A percentile compares a stretch with the other conserved stretches of the same genome.
These are phyloP conservation scores for Apotomis capreana DNA, from an alignment of 2,888 invertebrate species.

Conservation along the genomic window DNA sequence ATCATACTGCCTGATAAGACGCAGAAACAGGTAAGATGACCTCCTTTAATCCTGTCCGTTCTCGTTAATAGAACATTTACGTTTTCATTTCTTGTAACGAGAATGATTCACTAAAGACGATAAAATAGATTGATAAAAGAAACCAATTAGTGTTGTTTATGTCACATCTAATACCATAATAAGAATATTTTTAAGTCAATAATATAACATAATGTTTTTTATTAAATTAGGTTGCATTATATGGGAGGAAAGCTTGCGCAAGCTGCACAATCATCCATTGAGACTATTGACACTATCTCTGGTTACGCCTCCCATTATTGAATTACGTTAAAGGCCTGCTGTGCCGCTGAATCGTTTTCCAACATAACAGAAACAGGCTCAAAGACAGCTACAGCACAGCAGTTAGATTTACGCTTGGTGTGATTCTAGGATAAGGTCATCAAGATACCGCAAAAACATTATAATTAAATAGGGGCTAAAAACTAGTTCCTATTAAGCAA, in stretches of 20 bases:
- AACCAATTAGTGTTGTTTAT: too few relatives aligned
- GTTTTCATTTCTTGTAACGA: background rate
- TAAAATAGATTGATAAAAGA: too few relatives aligned
- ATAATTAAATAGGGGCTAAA: constrained; percentile 23
- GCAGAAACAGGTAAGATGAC: constrained; percentile 83
- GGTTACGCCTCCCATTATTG: constrained; percentile 31
- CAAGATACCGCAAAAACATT: constrained; percentile 34
- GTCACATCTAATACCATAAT: background rate
- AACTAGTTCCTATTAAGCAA: constrained; percentile 28
- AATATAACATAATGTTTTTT: background rate
- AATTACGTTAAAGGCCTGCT: constrained; percentile 28
- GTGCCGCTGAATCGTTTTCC: constrained; percentile 16
- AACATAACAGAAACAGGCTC: constrained; percentile 13
- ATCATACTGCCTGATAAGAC: constrained; percentile 86
- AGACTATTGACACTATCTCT: constrained; percentile 25
- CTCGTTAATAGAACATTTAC: background rate
- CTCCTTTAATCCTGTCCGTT: background rate
- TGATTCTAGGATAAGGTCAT: constrained; percentile 38
- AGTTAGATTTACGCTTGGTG: constrained; percentile 18
- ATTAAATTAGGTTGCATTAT: constrained; percentile 4
- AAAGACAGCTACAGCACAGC: constrained; percentile 4
- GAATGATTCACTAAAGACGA: background rate
- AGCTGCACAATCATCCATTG: constrained; percentile 21
- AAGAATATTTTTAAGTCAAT: background rate
- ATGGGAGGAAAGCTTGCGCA: constrained; percentile 28